Evolutionary conservation across 2,797 vertebrate genomes (phyloP).

Genomic region (Enteromius viviparus): DNA sequence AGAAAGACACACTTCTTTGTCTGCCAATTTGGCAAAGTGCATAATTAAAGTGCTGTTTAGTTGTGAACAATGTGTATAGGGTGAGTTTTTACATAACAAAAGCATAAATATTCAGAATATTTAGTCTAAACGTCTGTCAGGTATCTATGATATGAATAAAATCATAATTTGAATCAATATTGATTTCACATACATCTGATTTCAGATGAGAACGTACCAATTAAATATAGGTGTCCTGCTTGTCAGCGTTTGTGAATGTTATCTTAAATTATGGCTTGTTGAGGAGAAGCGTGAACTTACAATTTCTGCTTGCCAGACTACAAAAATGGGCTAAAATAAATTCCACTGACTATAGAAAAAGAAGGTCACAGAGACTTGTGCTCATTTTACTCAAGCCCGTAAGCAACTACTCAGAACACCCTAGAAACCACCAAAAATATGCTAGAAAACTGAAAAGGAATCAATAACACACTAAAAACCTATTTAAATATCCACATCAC

Average conservation of each 20-base stretch:
- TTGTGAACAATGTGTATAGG: neutral
- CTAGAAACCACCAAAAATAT: neutral
- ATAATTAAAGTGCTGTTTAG: slow-evolving; percentile 1
- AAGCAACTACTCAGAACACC: neutral
- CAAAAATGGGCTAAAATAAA: neutral
- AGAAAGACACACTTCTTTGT: slow-evolving; percentile 3
- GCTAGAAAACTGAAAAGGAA: neutral
- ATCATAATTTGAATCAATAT: neutral
- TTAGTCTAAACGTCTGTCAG: neutral
- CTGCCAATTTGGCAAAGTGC: neutral
- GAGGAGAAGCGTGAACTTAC: neutral
- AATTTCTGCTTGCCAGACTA: neutral
- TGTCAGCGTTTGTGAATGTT: neutral
- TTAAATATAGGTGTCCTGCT: neutral
- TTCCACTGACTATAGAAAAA: slow-evolving; percentile 1
- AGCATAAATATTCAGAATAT: neutral
- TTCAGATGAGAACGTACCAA: neutral
- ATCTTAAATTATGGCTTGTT: neutral
- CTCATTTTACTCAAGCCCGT: neutral
- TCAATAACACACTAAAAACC: neutral
- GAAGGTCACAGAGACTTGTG: neutral
- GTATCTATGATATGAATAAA: too few species aligned
- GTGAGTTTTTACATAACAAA: neutral
- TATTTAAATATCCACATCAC: neutral
- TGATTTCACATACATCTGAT: neutral